phyloP scores from a whole-genome alignment of 2,113 vertebrate species.

The Grammomys dolichurus region DNA sequence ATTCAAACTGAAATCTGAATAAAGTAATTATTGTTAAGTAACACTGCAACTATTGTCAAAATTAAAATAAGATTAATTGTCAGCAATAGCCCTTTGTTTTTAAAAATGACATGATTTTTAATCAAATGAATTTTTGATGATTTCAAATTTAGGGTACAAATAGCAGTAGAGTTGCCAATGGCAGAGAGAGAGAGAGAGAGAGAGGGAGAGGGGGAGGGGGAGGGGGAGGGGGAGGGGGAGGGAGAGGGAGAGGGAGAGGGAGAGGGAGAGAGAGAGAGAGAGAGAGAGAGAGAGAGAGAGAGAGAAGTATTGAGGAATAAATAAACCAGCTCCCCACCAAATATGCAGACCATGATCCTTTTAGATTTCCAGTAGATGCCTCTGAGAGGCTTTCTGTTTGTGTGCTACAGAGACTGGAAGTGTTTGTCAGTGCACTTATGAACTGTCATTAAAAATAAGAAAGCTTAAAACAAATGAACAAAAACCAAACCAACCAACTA shows the following conservation, averaged over 20 bases:
- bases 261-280: background rate
- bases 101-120: background rate
- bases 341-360: background rate
- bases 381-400: conserved; percentile 23
- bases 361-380: background rate
- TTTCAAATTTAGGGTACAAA: conserved; percentile 43
- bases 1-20: conserved; percentile 42
- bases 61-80: conserved; percentile 35
- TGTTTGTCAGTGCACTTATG: conserved; percentile 30
- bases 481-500: background rate
- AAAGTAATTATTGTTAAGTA: conserved; percentile 58
- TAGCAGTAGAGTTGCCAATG: background rate
- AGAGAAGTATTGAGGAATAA: background rate
- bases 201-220: background rate
- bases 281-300: background rate
- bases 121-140: conserved; percentile 1
- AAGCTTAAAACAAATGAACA: background rate
- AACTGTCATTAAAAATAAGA: conserved; percentile 60
- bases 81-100: conserved; percentile 5
- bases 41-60: conserved; percentile 2
- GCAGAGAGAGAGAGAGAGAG: background rate
- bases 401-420: background rate
- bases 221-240: background rate
- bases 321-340: background rate
- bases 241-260: background rate